A percentile compares a stretch with the other conserved stretches of the same genome.
phyloP scores from a whole-genome alignment of 2,888 invertebrate species.

The Drosophila robusta region DNA sequence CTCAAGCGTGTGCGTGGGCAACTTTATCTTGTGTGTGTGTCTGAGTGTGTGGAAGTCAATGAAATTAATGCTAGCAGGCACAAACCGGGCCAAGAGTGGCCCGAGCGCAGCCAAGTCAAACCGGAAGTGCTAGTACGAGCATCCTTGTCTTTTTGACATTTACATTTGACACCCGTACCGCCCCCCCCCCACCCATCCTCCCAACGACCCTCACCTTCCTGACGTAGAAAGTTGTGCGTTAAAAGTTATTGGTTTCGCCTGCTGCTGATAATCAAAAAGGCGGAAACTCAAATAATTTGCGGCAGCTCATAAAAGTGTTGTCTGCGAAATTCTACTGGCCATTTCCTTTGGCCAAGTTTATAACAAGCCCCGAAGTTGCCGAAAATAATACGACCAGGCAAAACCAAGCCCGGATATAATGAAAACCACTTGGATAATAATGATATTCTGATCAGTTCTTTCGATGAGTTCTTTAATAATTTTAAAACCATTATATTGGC shows the following conservation, averaged over 20 bases:
- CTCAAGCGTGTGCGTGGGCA: slow-evolving; percentile 45
- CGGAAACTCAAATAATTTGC: slow-evolving; percentile 67
- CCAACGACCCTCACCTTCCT: slow-evolving; percentile 24
- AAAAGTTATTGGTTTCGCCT: slow-evolving; percentile 60
- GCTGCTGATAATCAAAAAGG: slow-evolving; percentile 56
- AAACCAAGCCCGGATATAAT: not conserved
- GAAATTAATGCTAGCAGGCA: slow-evolving; percentile 67
- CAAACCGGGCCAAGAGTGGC: slow-evolving; percentile 17
- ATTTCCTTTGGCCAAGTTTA: slow-evolving; percentile 35
- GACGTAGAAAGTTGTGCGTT: slow-evolving; percentile 49
- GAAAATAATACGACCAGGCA: not conserved
- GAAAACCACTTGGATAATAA: not conserved
- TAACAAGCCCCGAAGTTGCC: not conserved
- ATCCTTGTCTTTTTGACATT: slow-evolving; percentile 64
- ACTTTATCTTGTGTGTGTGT: slow-evolving; percentile 28
- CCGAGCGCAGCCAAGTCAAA: slow-evolving; percentile 8
- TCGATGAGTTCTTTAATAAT: too few relatives aligned
- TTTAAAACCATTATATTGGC: too few relatives aligned
- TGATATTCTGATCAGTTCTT: too few relatives aligned
- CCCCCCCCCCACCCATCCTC: slow-evolving; percentile 3
- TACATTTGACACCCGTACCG: slow-evolving; percentile 46
- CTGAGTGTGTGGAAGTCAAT: slow-evolving; percentile 60
- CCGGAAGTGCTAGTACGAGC: slow-evolving; percentile 42
- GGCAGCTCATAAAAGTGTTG: slow-evolving; percentile 37
- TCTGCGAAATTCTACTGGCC: slow-evolving; percentile 30